These are phyloP conservation scores for Catostylus mosaicus DNA, from an alignment of 30 jellyfish, hydroid and myxozoan genomes.

Conservation along the genomic window DNA sequence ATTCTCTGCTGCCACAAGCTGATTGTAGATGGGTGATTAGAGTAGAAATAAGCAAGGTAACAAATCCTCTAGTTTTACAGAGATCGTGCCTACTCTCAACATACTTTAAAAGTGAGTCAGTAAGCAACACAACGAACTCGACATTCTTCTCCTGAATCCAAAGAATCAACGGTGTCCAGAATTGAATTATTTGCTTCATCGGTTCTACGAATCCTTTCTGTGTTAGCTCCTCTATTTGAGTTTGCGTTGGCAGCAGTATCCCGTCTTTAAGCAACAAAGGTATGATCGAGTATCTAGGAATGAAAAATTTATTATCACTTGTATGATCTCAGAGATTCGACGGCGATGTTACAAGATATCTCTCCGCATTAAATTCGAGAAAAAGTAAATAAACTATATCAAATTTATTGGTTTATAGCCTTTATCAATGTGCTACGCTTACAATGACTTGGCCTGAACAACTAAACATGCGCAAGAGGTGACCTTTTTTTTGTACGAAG, in stretches of 20 bases:
- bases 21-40: background rate
- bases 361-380: no score
- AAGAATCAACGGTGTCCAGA: slow-evolving; percentile 42
- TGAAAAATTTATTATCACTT: no score
- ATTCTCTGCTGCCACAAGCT: background rate
- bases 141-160: background rate
- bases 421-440: no score
- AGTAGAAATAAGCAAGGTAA: background rate
- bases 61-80: background rate
- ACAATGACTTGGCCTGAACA: no score
- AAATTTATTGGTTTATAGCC: no score
- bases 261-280: slow-evolving; percentile 31
- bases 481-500: no score
- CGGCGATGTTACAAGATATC: no score
- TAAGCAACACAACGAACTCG: background rate
- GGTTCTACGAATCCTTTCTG: background rate
- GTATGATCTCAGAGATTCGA: no score
- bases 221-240: slow-evolving; percentile 5
- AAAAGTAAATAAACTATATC: no score
- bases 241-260: slow-evolving; percentile 22
- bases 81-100: background rate
- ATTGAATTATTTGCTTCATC: background rate
- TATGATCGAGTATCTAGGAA: background rate
- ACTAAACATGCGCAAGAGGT: no score
- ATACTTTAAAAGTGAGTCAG: slow-evolving; percentile 3